Conservation (phyloP, 2,888 invertebrate species). For the Perithous albicinctus region DNA sequence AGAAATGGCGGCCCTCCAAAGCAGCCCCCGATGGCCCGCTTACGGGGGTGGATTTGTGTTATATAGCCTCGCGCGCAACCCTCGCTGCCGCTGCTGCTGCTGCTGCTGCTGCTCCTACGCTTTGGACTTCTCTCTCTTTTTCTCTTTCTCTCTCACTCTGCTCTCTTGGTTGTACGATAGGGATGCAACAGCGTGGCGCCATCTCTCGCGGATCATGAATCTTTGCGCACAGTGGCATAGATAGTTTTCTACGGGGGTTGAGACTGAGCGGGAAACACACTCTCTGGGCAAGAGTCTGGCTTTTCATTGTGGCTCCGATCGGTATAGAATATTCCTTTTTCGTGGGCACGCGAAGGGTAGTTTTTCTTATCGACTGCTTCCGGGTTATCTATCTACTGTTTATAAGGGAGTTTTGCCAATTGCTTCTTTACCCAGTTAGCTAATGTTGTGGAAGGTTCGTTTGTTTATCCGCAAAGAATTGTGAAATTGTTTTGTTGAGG, state of each 20-base stretch:
- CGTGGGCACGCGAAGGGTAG: neutral
- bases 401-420: no score
- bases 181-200: slow-evolving; percentile 50
- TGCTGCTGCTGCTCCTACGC: no score
- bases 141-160: slow-evolving; percentile 10
- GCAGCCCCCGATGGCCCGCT: slow-evolving; percentile 73
- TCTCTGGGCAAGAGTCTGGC: neutral
- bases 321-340: slow-evolving; percentile 23
- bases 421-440: no score
- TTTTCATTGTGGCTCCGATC: slow-evolving; percentile 39
- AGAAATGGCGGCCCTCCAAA: slow-evolving; percentile 82
- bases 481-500: no score
- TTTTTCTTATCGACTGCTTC: slow-evolving; percentile 52
- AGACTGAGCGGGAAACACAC: slow-evolving; percentile 1
- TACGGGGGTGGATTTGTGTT: slow-evolving; percentile 72
- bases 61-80: slow-evolving; percentile 48
- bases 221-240: slow-evolving; percentile 36
- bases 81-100: no score
- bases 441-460: no score
- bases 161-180: neutral
- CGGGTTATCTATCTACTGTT: neutral
- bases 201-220: slow-evolving; percentile 33
- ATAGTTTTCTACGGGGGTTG: slow-evolving; percentile 30
- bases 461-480: no score
- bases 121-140: no score